Evolutionary conservation across 2,888 invertebrate species (phyloP).

Genomic region (Theristus sp.): DNA sequence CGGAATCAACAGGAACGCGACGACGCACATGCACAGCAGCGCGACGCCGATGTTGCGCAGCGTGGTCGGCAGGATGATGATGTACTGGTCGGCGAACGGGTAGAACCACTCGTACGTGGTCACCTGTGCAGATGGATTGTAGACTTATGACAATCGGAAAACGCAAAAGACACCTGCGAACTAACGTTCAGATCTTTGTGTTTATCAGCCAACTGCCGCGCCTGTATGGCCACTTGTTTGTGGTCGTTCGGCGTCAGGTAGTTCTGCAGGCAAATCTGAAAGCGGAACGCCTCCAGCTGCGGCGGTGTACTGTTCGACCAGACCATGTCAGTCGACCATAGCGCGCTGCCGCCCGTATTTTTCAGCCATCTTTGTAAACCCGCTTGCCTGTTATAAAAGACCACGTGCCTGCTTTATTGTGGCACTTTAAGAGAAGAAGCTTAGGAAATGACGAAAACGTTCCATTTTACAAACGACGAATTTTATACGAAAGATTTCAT

Average conservation of each 20-base stretch:
- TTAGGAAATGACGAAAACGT: too few relatives aligned
- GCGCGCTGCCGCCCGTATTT: conserved; percentile 21
- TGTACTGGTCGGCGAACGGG: conserved; percentile 28
- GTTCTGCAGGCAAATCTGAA: conserved; percentile 22
- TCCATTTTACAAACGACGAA: too few relatives aligned
- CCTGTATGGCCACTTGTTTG: conserved; percentile 16
- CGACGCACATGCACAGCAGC: conserved; percentile 75
- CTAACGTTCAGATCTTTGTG: background rate
- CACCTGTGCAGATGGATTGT: background rate
- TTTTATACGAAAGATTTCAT: too few relatives aligned
- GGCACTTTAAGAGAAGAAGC: too few relatives aligned
- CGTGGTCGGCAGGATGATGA: conserved; percentile 24
- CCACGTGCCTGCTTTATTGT: background rate
- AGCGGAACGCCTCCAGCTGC: conserved; percentile 15
- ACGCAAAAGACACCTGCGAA: too few relatives aligned
- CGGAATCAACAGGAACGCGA: conserved; percentile 79
- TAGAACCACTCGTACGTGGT: conserved; percentile 19
- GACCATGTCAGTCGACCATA: conserved; percentile 22
- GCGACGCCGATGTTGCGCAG: conserved; percentile 64
- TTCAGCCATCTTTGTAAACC: conserved; percentile 15
- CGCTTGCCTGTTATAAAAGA: background rate
- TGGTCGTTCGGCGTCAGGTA: conserved; percentile 27
- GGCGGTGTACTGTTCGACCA: conserved; percentile 14
- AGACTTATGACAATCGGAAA: too few relatives aligned
- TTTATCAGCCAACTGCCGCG: background rate